Conservation (phyloP, 2,113 vertebrate genomes). For the Xiphophorus couchianus region DNA sequence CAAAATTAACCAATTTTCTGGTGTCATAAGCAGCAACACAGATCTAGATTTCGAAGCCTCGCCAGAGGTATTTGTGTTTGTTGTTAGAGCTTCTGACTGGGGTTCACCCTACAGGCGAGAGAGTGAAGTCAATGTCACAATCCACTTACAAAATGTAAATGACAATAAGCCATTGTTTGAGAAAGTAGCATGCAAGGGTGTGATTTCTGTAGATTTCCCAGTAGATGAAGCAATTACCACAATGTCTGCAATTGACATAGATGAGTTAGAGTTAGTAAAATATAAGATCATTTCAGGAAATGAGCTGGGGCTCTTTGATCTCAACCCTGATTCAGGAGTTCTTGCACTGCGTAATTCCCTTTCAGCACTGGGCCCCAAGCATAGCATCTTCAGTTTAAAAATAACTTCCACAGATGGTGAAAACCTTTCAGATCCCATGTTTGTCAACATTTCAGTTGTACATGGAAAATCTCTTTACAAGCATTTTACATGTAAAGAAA, state of each 20-base stretch:
- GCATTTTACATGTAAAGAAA: slow-evolving; percentile 92
- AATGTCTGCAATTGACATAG: slow-evolving; percentile 95
- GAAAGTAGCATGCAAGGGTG: slow-evolving; percentile 91
- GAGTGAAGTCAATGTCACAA: slow-evolving; percentile 92
- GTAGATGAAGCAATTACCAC: slow-evolving; percentile 91
- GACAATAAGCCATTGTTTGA: slow-evolving; percentile 97
- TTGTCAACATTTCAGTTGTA: slow-evolving; percentile 92
- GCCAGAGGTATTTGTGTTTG: slow-evolving; percentile 90
- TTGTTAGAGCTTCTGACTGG: slow-evolving; percentile 97
- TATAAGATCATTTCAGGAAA: slow-evolving; percentile 97
- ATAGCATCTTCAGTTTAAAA: slow-evolving; percentile 86
- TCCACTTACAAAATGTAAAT: slow-evolving; percentile 91
- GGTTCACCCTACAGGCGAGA: slow-evolving; percentile 95
- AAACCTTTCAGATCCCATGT: slow-evolving; percentile 93
- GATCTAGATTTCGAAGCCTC: slow-evolving; percentile 95
- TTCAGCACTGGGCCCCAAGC: slow-evolving; percentile 83
- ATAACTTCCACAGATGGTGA: slow-evolving; percentile 97
- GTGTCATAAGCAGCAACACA: slow-evolving; percentile 88
- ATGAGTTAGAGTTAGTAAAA: slow-evolving; percentile 94
- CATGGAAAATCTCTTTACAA: slow-evolving; percentile 87
- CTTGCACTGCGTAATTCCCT: slow-evolving; percentile 88
- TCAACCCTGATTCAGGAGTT: slow-evolving; percentile 95
- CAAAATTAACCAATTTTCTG: slow-evolving; percentile 95
- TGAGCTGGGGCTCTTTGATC: slow-evolving; percentile 89
- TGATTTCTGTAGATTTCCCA: slow-evolving; percentile 90